Evolutionary conservation across 2,797 vertebrate species (phyloP).

Genomic region (Gouania willdenowi): DNA sequence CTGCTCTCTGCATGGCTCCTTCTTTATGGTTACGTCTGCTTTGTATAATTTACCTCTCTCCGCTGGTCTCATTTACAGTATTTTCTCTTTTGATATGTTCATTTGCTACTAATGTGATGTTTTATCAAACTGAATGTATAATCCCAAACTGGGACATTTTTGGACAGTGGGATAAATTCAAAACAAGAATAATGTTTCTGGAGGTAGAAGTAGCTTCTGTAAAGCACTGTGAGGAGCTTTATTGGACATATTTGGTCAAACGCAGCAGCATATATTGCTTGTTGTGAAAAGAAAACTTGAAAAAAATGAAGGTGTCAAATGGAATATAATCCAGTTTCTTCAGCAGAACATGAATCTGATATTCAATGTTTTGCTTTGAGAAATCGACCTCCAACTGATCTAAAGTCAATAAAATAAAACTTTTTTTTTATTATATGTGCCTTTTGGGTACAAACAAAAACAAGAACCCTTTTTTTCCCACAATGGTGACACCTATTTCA

Average conservation of each 20-base stretch:
- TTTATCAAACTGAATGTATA: constrained; percentile 14
- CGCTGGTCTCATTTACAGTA: constrained; percentile 32
- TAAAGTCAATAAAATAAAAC: too few species aligned
- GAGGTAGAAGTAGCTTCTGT: constrained; percentile 2
- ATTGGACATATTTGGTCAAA: constrained; percentile 45
- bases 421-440: too few species aligned
- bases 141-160: constrained; percentile 17
- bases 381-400: too few species aligned
- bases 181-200: constrained; percentile 6
- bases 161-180: background rate
- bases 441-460: too few species aligned
- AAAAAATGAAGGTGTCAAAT: too few species aligned
- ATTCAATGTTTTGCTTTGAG: too few species aligned
- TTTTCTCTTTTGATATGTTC: constrained; percentile 21
- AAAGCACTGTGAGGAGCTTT: constrained; percentile 14
- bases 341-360: too few species aligned
- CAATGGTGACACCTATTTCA: too few species aligned
- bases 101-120: constrained; percentile 15
- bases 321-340: too few species aligned
- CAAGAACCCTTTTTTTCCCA: too few species aligned
- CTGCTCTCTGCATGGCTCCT: constrained; percentile 14
- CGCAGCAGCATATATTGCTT: background rate
- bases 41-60: constrained; percentile 24
- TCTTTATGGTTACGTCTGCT: constrained; percentile 4
- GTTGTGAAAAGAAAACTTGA: constrained; percentile 13